Percentiles rank a stretch among this genome's conserved stretches.
These are phyloP conservation scores for Psophia crepitans DNA, from an alignment of 2,113 vertebrate species.

Conservation along the genomic window DNA sequence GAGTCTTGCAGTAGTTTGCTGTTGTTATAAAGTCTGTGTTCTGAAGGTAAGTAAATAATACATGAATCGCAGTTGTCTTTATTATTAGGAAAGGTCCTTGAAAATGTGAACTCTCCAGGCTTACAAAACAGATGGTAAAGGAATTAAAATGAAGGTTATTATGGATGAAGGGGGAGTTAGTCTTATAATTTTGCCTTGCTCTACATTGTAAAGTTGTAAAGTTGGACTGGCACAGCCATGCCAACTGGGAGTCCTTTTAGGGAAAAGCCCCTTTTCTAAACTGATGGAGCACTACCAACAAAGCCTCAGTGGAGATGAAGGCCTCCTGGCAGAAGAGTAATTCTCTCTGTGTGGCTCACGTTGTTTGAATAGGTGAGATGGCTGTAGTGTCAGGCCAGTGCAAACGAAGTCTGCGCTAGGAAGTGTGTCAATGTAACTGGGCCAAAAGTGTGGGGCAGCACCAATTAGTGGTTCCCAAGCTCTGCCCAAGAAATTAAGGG, in stretches of 20 bases:
- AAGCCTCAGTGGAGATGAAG: neutral
- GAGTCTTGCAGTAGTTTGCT: neutral
- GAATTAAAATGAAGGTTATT: neutral
- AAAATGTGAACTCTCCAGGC: neutral
- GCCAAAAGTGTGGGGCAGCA: neutral
- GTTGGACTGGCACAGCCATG: neutral
- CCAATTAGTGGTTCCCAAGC: neutral
- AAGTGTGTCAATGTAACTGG: neutral
- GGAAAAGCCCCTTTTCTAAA: neutral
- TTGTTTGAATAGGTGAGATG: neutral
- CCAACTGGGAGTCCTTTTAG: neutral
- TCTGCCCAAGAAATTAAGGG: neutral
- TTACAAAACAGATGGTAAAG: neutral
- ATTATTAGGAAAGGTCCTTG: neutral
- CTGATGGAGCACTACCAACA: neutral
- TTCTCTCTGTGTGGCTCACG: neutral
- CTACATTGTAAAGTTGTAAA: neutral
- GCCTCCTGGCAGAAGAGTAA: neutral
- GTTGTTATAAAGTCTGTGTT: neutral
- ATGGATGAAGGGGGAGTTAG: neutral
- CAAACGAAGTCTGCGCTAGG: neutral
- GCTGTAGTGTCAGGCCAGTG: neutral
- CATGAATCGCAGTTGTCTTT: neutral
- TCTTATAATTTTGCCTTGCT: neutral
- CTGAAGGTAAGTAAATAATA: neutral